These are phyloP conservation scores for Ia io DNA, from an alignment of 2,113 vertebrate genomes.

Conservation along the genomic window DNA sequence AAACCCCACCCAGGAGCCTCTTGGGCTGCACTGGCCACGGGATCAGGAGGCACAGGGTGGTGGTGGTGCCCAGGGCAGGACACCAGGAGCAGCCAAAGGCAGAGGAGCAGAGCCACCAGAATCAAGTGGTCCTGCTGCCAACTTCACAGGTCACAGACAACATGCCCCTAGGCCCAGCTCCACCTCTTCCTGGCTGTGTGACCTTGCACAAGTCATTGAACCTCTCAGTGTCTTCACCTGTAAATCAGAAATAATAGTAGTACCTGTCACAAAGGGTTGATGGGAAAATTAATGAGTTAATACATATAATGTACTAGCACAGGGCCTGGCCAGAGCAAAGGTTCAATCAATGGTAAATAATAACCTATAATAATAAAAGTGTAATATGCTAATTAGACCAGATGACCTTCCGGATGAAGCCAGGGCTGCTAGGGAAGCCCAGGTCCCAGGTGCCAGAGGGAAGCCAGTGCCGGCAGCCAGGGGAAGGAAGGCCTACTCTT, in stretches of 20 bases:
- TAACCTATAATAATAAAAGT: neutral
- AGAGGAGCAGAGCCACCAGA: neutral
- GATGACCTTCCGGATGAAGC: no score
- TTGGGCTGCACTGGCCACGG: neutral
- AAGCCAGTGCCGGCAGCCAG: no score
- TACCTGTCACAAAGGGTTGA: neutral
- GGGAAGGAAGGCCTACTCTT: no score
- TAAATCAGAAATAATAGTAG: neutral
- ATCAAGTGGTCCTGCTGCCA: neutral
- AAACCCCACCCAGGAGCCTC: neutral
- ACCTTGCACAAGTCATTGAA: neutral
- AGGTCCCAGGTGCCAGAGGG: no score
- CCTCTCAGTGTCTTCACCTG: neutral
- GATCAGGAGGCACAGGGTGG: accelerated
- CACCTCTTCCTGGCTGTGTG: neutral
- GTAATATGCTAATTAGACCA: no score
- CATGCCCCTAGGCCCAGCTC: neutral
- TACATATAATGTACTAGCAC: neutral
- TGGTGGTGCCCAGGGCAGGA: no score
- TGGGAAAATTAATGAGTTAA: neutral
- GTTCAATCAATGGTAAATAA: neutral
- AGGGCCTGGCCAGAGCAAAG: neutral
- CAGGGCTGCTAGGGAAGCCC: no score
- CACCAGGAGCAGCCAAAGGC: neutral
- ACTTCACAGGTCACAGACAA: neutral